phyloP scores from a whole-genome alignment of 2,113 vertebrate species.

The Ancistrus triradiatus region DNA sequence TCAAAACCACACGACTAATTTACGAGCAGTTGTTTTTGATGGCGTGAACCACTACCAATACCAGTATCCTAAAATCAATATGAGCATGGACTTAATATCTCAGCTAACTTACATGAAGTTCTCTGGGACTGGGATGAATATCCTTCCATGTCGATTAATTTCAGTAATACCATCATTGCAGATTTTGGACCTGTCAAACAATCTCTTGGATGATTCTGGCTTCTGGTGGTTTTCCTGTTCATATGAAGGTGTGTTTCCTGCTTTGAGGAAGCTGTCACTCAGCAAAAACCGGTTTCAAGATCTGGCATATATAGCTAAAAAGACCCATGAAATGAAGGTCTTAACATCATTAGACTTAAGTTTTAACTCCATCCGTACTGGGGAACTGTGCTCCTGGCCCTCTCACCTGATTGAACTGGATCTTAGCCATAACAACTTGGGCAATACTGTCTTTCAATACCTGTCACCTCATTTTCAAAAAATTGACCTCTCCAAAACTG shows the following conservation, averaged over 20 bases:
- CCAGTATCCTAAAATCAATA: slow-evolving; percentile 53
- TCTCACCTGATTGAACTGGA: slow-evolving; percentile 50
- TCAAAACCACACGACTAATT: slow-evolving; percentile 40
- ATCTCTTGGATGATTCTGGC: slow-evolving; percentile 53
- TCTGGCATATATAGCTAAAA: slow-evolving; percentile 51
- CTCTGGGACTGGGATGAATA: slow-evolving; percentile 61
- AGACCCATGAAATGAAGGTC: slow-evolving; percentile 48
- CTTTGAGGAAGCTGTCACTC: slow-evolving; percentile 51
- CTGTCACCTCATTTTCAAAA: slow-evolving; percentile 53
- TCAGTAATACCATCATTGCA: slow-evolving; percentile 53
- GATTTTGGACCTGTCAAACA: slow-evolving; percentile 58
- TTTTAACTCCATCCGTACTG: slow-evolving; percentile 53
- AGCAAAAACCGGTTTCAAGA: slow-evolving; percentile 56
- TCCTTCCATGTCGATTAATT: slow-evolving; percentile 56
- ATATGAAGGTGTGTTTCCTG: slow-evolving; percentile 50
- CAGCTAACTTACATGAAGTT: slow-evolving; percentile 56
- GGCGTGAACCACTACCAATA: slow-evolving; percentile 56
- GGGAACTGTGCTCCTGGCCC: slow-evolving; percentile 49
- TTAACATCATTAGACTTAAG: slow-evolving; percentile 58
- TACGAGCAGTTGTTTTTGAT: slow-evolving; percentile 49
- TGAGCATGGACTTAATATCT: slow-evolving; percentile 39
- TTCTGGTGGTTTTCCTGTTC: slow-evolving; percentile 59
- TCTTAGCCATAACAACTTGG: slow-evolving; percentile 57
- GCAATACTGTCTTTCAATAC: slow-evolving; percentile 49
- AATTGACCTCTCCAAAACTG: slow-evolving; percentile 58